A percentile compares a stretch with the other conserved stretches of the same genome.
Evolutionary conservation across 2,888 invertebrate species (phyloP).

Genomic region (Candidula unifasciata): DNA sequence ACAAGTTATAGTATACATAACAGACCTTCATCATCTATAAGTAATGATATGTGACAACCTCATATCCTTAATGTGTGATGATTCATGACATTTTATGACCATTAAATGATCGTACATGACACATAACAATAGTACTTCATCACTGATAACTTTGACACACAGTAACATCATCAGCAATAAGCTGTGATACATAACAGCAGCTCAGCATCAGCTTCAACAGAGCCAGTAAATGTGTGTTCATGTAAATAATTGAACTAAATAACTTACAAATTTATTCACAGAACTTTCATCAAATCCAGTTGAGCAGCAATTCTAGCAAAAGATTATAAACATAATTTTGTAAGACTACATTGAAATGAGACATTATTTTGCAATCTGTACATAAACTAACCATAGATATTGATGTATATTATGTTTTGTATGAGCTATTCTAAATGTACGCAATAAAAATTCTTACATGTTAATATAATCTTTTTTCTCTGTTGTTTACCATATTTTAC

Average conservation of each 20-base stretch:
- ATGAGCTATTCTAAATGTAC: neutral
- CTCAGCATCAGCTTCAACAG: neutral
- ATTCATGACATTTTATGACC: no score
- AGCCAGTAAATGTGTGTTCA: neutral
- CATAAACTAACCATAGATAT: slow-evolving; percentile 1
- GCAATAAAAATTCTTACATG: neutral
- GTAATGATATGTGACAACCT: no score
- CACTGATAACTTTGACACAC: no score
- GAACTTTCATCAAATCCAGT: neutral
- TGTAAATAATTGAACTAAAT: neutral
- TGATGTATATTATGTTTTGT: neutral
- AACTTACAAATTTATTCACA: neutral
- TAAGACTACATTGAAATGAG: neutral
- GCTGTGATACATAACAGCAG: neutral
- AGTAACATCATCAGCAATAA: neutral
- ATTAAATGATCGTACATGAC: no score
- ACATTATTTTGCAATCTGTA: slow-evolving; percentile 9
- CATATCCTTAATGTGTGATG: neutral
- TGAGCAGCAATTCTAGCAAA: neutral
- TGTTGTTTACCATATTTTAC: neutral
- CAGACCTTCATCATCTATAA: neutral
- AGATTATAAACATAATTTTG: neutral
- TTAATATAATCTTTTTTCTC: neutral
- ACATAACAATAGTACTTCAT: no score
- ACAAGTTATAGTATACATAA: no score